Evolutionary conservation across 2,113 vertebrate genomes (phyloP), one percentile per base, ranked within the genome.

Genomic region (Lanius ludovicianus): DNA sequence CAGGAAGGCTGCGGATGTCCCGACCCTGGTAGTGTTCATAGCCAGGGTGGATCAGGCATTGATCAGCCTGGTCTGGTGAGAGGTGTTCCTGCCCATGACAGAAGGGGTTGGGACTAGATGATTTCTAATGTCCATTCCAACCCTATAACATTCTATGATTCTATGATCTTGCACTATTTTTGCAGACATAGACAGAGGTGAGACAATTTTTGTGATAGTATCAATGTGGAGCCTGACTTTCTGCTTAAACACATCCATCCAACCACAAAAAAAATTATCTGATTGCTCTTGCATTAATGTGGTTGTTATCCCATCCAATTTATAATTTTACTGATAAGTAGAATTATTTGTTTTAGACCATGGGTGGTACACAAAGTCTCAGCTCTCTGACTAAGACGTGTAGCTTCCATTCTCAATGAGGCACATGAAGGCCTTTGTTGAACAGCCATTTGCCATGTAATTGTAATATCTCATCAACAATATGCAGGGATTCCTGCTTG

Each of bases 381-480:
- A 81, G 8, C 2, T 79, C 14, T 41, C 56, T 31, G 12, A 11
- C 28, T 85, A 15, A 50, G 20, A 8, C 4, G 15, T 83, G 6
- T 42, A 55, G 1, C 20, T 82, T 84, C 20, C 7, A 18, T 46
- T 63, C 15, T 71, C 19, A 47, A 15, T 78, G 20, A 85, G 17
- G 15, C 6, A 41, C 5, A n/a, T 2, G 4, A 15, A 4, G 53
- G 7, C 4, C 18, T 70, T 42, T 39, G 2, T 47, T 4, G 1
- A 91, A 19, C 19, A 62, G 31, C 3, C 3, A 11, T 35, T 63
- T 67, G 3, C 30, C 53, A 22, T 65, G 3, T 27, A 67, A 37
- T 63, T 65, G 6, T 39, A 21, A 37, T 59, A 15, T 30, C 7
- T 82, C 13, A 80, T 33, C 23, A 73, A 10, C 25, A 69, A 24